Conservation (phyloP, 2,888 invertebrate genomes). For the Eucera pruinosa region DNA sequence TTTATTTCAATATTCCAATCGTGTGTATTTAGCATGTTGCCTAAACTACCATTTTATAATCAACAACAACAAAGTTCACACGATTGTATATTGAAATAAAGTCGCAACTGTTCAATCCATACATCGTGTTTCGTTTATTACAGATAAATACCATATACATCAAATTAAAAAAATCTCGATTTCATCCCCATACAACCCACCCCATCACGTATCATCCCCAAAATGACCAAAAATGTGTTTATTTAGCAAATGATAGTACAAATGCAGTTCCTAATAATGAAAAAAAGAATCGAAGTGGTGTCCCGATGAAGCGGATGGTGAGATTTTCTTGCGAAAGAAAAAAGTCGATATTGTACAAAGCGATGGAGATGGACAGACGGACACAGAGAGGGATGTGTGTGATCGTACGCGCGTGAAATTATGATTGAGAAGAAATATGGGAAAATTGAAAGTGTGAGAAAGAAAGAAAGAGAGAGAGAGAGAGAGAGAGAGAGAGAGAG, state of each 20-base stretch:
- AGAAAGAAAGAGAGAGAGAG: constrained; percentile 16
- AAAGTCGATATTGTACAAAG: constrained; percentile 44
- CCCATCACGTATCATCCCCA: not conserved
- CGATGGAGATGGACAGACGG: constrained; percentile 76
- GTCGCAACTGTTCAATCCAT: too few relatives aligned
- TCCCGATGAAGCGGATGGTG: constrained; percentile 1
- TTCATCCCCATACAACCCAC: too few relatives aligned
- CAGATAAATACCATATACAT: too few relatives aligned
- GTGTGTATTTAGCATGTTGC: too few relatives aligned
- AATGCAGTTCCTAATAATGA: constrained; percentile 1
- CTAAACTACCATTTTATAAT: too few relatives aligned
- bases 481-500: not conserved
- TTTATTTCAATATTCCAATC: too few relatives aligned
- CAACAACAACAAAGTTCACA: too few relatives aligned
- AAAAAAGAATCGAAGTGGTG: constrained; percentile 10
- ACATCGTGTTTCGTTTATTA: too few relatives aligned
- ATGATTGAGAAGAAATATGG: constrained; percentile 1
- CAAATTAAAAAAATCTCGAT: too few relatives aligned
- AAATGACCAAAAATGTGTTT: not conserved
- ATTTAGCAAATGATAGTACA: not conserved
- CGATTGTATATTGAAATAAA: too few relatives aligned
- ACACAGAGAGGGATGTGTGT: constrained; percentile 64
- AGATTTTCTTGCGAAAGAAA: constrained; percentile 2
- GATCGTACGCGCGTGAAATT: constrained; percentile 29
- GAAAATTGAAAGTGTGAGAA: not conserved